Evolutionary conservation across 2,797 vertebrate genomes (phyloP).

Genomic region (Crypturellus tataupa): DNA sequence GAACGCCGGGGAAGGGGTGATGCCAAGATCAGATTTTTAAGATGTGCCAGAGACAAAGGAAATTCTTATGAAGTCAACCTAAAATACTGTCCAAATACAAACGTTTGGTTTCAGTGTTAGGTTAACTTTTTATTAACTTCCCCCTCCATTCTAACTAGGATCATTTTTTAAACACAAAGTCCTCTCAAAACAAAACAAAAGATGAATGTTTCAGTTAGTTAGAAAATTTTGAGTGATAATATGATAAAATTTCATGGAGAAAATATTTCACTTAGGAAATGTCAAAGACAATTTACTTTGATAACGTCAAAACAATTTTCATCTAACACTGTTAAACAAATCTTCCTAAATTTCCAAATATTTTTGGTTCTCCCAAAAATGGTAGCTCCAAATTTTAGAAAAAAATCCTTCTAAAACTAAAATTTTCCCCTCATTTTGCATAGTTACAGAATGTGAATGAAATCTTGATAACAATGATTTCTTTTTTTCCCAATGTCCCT

Average conservation of each 20-base stretch:
- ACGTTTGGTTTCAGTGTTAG: background rate
- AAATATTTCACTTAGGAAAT: background rate
- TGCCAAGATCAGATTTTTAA: background rate
- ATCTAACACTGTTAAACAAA: background rate
- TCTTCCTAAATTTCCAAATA: background rate
- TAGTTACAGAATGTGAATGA: background rate
- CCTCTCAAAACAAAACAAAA: background rate
- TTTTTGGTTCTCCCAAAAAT: background rate
- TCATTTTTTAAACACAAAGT: background rate
- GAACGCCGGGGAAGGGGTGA: background rate
- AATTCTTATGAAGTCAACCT: background rate
- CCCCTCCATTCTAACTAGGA: background rate
- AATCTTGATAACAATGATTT: background rate
- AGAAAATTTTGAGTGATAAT: background rate
- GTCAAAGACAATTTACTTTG: background rate
- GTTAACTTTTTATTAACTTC: background rate
- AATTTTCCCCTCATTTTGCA: background rate
- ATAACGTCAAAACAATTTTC: background rate
- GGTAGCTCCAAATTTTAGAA: background rate
- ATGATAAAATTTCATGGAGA: background rate
- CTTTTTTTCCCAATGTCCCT: background rate
- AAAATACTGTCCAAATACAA: background rate
- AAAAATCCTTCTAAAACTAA: background rate
- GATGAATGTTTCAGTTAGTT: background rate
- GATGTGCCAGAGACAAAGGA: background rate